phyloP scores from a whole-genome alignment of 2,113 vertebrate genomes.

The Climacteris rufus region DNA sequence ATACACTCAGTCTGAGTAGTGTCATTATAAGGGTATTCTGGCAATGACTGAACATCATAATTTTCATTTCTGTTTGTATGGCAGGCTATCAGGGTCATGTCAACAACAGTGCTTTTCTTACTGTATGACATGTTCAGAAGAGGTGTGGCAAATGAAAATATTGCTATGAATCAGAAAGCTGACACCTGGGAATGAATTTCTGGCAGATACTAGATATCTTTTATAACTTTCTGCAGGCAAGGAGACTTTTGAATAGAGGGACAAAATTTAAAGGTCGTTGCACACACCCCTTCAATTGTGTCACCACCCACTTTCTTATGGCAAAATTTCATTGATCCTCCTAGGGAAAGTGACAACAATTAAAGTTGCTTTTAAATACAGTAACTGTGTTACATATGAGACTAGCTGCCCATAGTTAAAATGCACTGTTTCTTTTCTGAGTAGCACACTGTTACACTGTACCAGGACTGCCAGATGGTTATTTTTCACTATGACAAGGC shows the following conservation, averaged over 20 bases:
- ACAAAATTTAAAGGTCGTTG: neutral
- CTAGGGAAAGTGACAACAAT: neutral
- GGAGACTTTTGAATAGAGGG: neutral
- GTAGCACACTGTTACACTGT: neutral
- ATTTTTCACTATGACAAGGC: constrained; percentile 18
- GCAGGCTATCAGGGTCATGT: constrained; percentile 3
- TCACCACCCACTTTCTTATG: neutral
- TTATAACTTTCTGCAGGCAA: neutral
- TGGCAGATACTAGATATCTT: neutral
- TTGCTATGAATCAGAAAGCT: neutral
- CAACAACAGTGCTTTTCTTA: neutral
- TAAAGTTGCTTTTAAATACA: neutral
- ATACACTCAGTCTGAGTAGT: neutral
- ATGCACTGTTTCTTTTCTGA: constrained; percentile 4
- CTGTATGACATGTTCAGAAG: neutral
- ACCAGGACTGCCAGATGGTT: neutral
- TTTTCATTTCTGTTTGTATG: neutral
- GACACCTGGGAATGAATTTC: neutral
- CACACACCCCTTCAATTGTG: neutral
- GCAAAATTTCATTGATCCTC: neutral
- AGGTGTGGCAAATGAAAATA: neutral
- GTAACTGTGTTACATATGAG: neutral
- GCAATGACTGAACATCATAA: neutral
- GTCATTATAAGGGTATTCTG: neutral
- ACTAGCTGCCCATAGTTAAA: neutral